A percentile compares a stretch with the other conserved stretches of the same genome.
These are phyloP conservation scores for Nyleta sp. DNA, from an alignment of 2,888 invertebrate genomes.

Conservation along the genomic window DNA sequence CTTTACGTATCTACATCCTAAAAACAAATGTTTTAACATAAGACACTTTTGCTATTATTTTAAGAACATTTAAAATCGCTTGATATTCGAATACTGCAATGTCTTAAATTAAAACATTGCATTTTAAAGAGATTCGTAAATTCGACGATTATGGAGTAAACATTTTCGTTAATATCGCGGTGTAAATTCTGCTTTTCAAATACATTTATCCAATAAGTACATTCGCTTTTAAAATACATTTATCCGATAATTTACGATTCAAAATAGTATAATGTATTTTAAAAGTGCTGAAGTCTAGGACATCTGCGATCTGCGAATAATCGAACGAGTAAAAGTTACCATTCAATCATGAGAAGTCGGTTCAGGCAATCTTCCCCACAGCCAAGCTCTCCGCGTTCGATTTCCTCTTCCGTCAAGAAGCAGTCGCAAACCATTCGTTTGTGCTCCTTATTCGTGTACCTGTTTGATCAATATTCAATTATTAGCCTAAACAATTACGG, in stretches of 20 bases:
- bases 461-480: constrained; percentile 64
- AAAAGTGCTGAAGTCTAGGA: neutral
- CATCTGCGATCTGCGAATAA: no score
- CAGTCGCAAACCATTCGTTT: constrained; percentile 98
- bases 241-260: no score
- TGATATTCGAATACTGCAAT: constrained; percentile 30
- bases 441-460: constrained; percentile 93
- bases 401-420: constrained; percentile 94
- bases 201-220: no score
- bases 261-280: neutral
- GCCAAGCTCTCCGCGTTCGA: constrained; percentile 91
- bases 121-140: constrained; percentile 25
- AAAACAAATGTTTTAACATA: constrained; percentile 50
- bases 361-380: constrained; percentile 99
- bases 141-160: no score
- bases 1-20: constrained; percentile 56
- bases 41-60: constrained; percentile 26
- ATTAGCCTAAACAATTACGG: no score
- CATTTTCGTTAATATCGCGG: no score
- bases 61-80: constrained; percentile 18
- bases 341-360: constrained; percentile 98
- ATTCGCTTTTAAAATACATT: no score
- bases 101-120: constrained; percentile 46
- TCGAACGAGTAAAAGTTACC: constrained; percentile 85
- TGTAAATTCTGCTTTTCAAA: no score